Percentiles rank a stretch among this genome's conserved stretches.
Conservation (phyloP, 1,140 invertebrate genomes). For the Acromyrmex heyeri region DNA sequence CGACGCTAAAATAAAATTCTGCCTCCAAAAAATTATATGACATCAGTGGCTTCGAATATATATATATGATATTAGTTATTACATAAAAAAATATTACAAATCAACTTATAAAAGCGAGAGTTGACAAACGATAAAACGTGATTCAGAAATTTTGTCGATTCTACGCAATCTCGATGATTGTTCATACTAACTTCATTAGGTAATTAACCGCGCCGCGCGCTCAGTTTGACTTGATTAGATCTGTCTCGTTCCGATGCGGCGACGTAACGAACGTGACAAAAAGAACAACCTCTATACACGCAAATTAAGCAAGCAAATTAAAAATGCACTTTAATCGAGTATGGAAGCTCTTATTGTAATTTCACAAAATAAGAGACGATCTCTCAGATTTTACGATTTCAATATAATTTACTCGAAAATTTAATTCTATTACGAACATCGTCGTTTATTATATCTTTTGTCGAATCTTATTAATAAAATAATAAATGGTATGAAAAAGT, state of each 20-base stretch:
- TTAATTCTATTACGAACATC: conserved; percentile 16
- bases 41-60: neutral
- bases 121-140: conserved; percentile 59
- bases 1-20: neutral
- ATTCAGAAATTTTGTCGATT: conserved; percentile 54
- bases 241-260: conserved; percentile 41
- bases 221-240: conserved; percentile 72
- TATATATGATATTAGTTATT: conserved; percentile 7
- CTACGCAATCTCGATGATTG: conserved; percentile 33
- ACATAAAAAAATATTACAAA: conserved; percentile 22
- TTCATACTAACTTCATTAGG: conserved; percentile 71
- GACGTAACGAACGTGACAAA: conserved; percentile 74
- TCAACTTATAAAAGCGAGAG: conserved; percentile 14
- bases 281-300: conserved; percentile 32
- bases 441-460: neutral
- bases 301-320: conserved; percentile 63
- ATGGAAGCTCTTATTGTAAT: conserved; percentile 23
- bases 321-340: conserved; percentile 48
- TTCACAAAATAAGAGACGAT: neutral
- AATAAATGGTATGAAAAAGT: neutral
- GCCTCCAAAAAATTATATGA: neutral
- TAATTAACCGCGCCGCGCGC: conserved; percentile 65
- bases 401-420: conserved; percentile 33
- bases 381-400: neutral
- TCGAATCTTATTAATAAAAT: conserved; percentile 8